Percentiles rank a stretch among this genome's conserved stretches.
Conservation (phyloP, 2,797 vertebrate genomes). For the Amniataba percoides region DNA sequence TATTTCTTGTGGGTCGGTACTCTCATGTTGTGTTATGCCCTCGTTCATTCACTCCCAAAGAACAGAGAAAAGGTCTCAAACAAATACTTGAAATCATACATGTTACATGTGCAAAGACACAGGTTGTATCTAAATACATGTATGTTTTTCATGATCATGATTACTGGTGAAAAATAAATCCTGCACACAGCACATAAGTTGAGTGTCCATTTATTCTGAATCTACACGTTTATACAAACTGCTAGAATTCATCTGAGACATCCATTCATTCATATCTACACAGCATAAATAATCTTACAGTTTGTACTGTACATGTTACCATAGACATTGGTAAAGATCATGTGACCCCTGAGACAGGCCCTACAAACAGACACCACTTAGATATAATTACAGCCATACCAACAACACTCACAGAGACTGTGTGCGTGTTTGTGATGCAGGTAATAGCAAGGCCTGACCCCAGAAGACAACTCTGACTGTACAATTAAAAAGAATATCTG, state of each 20-base stretch:
- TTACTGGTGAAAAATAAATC: neutral
- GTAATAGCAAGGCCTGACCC: neutral
- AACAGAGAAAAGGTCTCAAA: neutral
- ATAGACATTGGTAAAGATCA: constrained; percentile 58
- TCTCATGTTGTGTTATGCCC: neutral
- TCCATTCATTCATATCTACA: constrained; percentile 71
- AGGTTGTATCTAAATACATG: neutral
- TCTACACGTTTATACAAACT: constrained; percentile 62
- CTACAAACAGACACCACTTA: constrained; percentile 45
- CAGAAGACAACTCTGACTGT: constrained; percentile 55
- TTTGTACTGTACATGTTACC: constrained; percentile 72
- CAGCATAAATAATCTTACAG: constrained; percentile 77
- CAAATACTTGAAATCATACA: neutral
- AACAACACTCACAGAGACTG: neutral
- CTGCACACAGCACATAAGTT: neutral
- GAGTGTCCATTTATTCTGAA: constrained; percentile 74
- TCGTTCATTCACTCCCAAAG: neutral
- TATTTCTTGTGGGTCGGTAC: no score
- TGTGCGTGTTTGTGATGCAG: neutral
- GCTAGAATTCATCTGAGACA: constrained; percentile 53
- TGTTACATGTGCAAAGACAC: neutral
- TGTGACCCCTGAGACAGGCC: constrained; percentile 56
- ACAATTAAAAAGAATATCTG: constrained; percentile 68
- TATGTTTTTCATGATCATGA: neutral
- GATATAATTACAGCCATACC: neutral